Conservation (phyloP, 2,888 invertebrate species). For the Sturmia bella region DNA sequence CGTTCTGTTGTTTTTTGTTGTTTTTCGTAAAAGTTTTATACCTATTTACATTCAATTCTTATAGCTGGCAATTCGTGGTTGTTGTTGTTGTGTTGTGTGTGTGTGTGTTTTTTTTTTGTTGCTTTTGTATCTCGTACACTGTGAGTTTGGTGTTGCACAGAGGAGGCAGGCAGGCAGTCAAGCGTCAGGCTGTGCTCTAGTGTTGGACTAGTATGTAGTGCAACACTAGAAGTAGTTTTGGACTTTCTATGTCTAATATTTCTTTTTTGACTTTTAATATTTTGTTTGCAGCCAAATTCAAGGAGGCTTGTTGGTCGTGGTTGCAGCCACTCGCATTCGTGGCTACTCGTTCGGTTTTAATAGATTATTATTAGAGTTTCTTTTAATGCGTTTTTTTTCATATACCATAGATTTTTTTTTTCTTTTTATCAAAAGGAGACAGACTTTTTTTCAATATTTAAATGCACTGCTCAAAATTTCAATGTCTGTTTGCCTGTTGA, state of each 20-base stretch:
- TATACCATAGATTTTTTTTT: not conserved
- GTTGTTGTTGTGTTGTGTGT: constrained; percentile 16
- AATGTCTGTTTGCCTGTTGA: constrained; percentile 68
- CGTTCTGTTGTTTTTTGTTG: constrained; percentile 30
- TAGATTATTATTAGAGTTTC: constrained; percentile 46
- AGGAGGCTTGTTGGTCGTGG: constrained; percentile 60
- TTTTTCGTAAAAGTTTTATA: constrained; percentile 49
- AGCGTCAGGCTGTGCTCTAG: constrained; percentile 17
- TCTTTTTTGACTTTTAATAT: constrained; percentile 10
- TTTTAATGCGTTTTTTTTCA: constrained; percentile 38
- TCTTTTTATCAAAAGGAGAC: constrained; percentile 44
- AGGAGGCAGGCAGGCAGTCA: too few relatives aligned
- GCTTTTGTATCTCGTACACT: too few relatives aligned
- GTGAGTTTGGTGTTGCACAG: constrained; percentile 37
- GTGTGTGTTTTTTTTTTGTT: not conserved
- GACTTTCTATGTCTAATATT: constrained; percentile 42
- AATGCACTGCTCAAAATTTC: constrained; percentile 60
- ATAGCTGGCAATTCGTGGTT: constrained; percentile 19
- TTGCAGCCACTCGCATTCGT: constrained; percentile 56
- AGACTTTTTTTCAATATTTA: constrained; percentile 55
- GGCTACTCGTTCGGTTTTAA: constrained; percentile 39
- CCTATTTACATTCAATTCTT: constrained; percentile 30
- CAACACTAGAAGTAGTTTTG: not conserved
- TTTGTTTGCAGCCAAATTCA: constrained; percentile 22
- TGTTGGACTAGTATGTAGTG: not conserved